A percentile compares a stretch with the other conserved stretches of the same genome.
Evolutionary conservation across 1,140 invertebrate genomes (phyloP).

Genomic region (Maniola jurtina): DNA sequence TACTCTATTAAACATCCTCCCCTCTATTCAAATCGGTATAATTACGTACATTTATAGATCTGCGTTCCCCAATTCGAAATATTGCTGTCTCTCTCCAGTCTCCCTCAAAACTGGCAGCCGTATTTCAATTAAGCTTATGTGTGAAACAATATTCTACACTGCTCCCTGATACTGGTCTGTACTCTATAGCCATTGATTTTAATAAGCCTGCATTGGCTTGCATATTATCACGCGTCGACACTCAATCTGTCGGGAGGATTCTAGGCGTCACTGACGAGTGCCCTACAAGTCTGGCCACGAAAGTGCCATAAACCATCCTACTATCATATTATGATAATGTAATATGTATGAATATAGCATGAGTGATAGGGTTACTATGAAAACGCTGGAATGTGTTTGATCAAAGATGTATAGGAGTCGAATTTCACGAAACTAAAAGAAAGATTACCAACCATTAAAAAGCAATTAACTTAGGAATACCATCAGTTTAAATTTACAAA

Average conservation of each 20-base stretch:
- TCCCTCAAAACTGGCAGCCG: background rate
- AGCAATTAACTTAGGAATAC: no score
- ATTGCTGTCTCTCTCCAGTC: constrained; percentile 6
- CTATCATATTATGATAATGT: background rate
- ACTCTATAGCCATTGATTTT: constrained; percentile 6
- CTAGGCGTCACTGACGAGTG: constrained; percentile 19
- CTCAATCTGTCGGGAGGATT: constrained; percentile 16
- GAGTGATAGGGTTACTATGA: no score
- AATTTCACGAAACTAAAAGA: no score
- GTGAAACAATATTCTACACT: constrained; percentile 14
- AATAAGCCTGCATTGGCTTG: constrained; percentile 10
- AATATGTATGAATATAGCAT: background rate
- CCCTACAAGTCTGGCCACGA: constrained; percentile 16
- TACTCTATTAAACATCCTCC: constrained; percentile 9
- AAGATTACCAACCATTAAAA: no score
- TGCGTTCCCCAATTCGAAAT: constrained; percentile 5
- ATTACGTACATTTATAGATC: constrained; percentile 16
- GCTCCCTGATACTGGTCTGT: background rate
- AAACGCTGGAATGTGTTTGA: no score
- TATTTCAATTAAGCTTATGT: constrained; percentile 20
- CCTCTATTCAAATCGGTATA: constrained; percentile 19
- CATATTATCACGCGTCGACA: constrained; percentile 18
- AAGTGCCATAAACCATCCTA: background rate
- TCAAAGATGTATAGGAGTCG: no score
- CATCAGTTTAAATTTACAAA: no score